These are phyloP conservation scores for Pseudorasbora parva DNA, from an alignment of 2,113 vertebrate genomes.

Conservation along the genomic window DNA sequence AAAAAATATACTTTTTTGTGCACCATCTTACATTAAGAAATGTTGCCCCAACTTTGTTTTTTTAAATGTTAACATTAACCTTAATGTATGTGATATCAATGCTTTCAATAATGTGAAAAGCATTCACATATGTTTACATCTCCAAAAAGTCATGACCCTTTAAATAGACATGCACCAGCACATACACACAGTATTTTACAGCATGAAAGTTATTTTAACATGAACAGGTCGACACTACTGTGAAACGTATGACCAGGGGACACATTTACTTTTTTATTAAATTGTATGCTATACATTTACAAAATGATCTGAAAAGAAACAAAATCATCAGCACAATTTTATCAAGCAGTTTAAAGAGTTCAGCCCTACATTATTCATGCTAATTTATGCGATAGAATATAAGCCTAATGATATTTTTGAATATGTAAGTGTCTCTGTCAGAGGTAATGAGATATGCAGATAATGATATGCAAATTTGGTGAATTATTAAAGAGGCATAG, in stretches of 20 bases:
- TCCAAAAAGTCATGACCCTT: no score
- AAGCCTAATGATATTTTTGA: slow-evolving; percentile 73
- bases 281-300: neutral
- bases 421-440: slow-evolving; percentile 75
- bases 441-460: slow-evolving; percentile 75
- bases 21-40: neutral
- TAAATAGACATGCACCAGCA: no score
- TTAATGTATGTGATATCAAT: no score
- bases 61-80: no score
- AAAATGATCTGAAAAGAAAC: neutral
- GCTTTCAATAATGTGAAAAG: no score
- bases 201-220: neutral
- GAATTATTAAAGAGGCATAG: slow-evolving; percentile 79
- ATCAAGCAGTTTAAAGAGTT: slow-evolving; percentile 61
- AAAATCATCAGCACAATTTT: slow-evolving; percentile 52
- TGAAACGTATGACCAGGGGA: neutral
- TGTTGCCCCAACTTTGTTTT: neutral
- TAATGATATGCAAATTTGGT: slow-evolving; percentile 78
- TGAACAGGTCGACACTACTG: neutral
- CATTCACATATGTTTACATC: no score
- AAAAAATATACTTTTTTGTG: no score
- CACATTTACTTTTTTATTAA: neutral
- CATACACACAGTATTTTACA: neutral
- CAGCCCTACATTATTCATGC: slow-evolving; percentile 73
- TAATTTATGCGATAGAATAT: slow-evolving; percentile 74